Conservation (phyloP, 2,113 vertebrate species). For the Macquaria ambigua region DNA sequence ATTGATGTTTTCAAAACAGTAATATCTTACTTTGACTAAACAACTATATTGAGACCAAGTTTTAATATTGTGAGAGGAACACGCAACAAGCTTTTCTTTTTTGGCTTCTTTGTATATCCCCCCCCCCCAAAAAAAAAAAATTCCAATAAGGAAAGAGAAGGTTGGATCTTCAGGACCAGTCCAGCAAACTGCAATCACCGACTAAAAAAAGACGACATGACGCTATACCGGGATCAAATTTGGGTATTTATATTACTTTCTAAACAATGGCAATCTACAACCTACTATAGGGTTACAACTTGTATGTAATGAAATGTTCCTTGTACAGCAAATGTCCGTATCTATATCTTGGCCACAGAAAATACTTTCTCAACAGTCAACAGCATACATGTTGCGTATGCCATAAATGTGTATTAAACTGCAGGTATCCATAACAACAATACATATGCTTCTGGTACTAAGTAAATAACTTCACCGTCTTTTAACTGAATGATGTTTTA, state of each 20-base stretch:
- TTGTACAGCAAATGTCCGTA: not conserved
- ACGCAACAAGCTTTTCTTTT: not conserved
- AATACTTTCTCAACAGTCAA: too few relatives aligned
- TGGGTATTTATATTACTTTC: conserved; percentile 25
- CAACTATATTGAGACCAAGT: not conserved
- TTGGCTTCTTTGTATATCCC: not conserved
- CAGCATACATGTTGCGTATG: not conserved
- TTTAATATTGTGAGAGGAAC: too few relatives aligned
- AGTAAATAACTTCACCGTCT: not conserved
- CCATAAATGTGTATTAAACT: not conserved
- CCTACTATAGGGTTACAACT: not conserved
- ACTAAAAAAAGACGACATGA: not conserved
- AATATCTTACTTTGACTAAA: not conserved
- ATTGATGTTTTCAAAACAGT: not conserved
- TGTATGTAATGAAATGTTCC: too few relatives aligned
- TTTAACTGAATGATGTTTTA: not conserved
- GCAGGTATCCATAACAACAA: not conserved
- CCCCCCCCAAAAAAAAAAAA: not conserved
- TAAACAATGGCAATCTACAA: not conserved
- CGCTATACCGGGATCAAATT: not conserved
- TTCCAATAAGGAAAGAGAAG: conserved; percentile 29
- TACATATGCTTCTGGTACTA: not conserved
- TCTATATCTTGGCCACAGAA: not conserved
- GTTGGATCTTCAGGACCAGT: not conserved
- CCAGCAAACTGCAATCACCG: not conserved